phyloP scores from a whole-genome alignment of 2,888 invertebrate genomes.

The Abrostola tripartita region DNA sequence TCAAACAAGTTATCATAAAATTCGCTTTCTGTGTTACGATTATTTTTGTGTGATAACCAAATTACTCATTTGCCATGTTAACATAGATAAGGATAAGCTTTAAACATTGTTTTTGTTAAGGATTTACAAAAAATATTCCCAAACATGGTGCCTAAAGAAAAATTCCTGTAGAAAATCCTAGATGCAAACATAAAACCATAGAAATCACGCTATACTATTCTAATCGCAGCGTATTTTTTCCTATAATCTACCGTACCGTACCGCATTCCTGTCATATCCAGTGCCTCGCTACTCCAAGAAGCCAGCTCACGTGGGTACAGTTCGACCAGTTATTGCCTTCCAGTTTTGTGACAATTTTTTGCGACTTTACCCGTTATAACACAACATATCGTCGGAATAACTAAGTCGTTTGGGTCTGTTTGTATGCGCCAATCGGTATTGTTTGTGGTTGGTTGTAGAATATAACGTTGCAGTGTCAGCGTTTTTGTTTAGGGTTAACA shows the following conservation, averaged over 20 bases:
- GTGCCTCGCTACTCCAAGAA: slow-evolving; percentile 19
- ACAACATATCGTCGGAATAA: slow-evolving; percentile 36
- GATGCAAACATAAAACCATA: no score
- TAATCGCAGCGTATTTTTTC: not conserved
- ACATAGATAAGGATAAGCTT: no score
- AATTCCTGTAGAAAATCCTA: no score
- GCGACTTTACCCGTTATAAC: slow-evolving; percentile 45
- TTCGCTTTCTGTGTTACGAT: no score
- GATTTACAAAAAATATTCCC: no score
- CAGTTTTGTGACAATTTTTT: slow-evolving; percentile 52
- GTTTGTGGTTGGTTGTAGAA: slow-evolving; percentile 2
- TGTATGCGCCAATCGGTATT: slow-evolving; percentile 17
- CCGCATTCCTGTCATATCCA: slow-evolving; percentile 37
- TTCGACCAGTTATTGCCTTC: slow-evolving; percentile 61
- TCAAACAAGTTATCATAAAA: no score
- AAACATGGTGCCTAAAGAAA: no score
- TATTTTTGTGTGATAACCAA: no score
- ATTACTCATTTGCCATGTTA: no score
- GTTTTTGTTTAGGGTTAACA: not conserved
- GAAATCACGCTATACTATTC: no score
- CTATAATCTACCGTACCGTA: no score
- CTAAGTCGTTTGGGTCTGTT: slow-evolving; percentile 36
- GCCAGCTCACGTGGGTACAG: slow-evolving; percentile 52
- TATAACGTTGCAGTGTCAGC: not conserved
- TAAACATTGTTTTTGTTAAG: no score